Base-by-base conservation (phyloP, 2,113 vertebrate genomes). In the Piaya cayana region DNA sequence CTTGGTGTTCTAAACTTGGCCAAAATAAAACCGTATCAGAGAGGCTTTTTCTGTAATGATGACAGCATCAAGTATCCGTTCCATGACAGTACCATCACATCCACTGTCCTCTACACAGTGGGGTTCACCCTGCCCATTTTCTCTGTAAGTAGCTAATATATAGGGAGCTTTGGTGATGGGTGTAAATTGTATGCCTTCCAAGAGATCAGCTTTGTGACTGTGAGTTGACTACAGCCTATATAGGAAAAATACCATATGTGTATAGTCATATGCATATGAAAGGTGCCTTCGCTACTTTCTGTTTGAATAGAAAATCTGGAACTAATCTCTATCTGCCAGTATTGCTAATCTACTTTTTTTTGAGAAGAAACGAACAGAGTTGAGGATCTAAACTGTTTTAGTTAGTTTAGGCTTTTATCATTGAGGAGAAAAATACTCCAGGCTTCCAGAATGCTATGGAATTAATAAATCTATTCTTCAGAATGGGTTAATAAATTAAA, bases 31-130 rank as follows among this genome's bases (percentile, higher is more conserved):
- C 99, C 99, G 81, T 99, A 99, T 98, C 98, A 99, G 97, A 99
- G 99, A 96, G 99, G 99, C 98, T 99, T 99, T 99, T 99, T 99
- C 99, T 99, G 99, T 99, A 98, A 97, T 95, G 99, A 99, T 97
- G 99, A 98, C 97, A 99, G 98, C 99, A 99, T 99, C 99, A 98
- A 97, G 97, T 99, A 99, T 97, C 99, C 98, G 78, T 99, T 99
- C 99, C 99, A 99, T 98, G 88, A 95, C 97, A 98, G 99, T 98
- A 99, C 99, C 91, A 27, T 99, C 98, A 98, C 98, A 97, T 97
- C 98, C 98, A 98, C 98, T 88, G 98, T 99, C 96, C 99, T 99
- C 96, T 98, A 97, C 98, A 97, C 98, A 93, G 98, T 99, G 98
- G 99, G 99, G 98, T 98, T 99, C 98, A 96, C 97, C 93, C 97